Conservation (phyloP, 2,797 vertebrate species). For the Anabas testudineus region DNA sequence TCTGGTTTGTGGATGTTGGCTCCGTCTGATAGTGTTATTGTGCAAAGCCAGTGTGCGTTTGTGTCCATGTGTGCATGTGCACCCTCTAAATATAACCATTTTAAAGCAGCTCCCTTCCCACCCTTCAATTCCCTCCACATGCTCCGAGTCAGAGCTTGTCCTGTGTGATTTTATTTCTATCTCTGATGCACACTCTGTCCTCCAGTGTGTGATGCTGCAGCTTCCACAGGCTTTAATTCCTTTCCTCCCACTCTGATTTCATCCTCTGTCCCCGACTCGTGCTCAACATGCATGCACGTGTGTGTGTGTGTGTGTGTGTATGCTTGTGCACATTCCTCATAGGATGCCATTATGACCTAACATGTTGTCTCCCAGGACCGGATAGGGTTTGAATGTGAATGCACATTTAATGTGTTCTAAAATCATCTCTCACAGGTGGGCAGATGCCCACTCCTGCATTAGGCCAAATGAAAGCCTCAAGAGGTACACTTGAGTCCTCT, state of each 20-base stretch:
- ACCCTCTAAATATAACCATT: constrained; percentile 23
- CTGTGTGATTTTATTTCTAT: constrained; percentile 13
- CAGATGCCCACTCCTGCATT: constrained; percentile 31
- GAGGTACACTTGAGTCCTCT: constrained; percentile 37
- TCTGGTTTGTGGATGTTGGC: constrained; percentile 64
- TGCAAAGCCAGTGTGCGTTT: constrained; percentile 48
- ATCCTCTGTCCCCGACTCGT: constrained; percentile 8
- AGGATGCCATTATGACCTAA: background rate
- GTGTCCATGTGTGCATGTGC: constrained; percentile 41
- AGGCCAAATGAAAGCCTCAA: constrained; percentile 30
- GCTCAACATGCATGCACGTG: background rate
- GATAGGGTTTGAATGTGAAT: constrained; percentile 18
- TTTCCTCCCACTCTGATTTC: background rate
- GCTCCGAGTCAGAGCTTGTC: constrained; percentile 17
- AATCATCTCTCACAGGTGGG: constrained; percentile 29
- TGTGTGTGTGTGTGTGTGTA: constrained; percentile 1
- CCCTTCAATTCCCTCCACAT: constrained; percentile 2
- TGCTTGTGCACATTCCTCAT: background rate
- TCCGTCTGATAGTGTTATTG: constrained; percentile 59
- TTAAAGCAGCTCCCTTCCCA: constrained; percentile 19
- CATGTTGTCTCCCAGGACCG: background rate
- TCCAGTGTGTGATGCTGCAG: constrained; percentile 36
- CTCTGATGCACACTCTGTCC: constrained; percentile 24
- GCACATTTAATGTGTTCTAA: constrained; percentile 17
- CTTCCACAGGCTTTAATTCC: constrained; percentile 49